These are phyloP conservation scores for Arctia plantaginis DNA, from an alignment of 2,888 invertebrate genomes.

Conservation along the genomic window DNA sequence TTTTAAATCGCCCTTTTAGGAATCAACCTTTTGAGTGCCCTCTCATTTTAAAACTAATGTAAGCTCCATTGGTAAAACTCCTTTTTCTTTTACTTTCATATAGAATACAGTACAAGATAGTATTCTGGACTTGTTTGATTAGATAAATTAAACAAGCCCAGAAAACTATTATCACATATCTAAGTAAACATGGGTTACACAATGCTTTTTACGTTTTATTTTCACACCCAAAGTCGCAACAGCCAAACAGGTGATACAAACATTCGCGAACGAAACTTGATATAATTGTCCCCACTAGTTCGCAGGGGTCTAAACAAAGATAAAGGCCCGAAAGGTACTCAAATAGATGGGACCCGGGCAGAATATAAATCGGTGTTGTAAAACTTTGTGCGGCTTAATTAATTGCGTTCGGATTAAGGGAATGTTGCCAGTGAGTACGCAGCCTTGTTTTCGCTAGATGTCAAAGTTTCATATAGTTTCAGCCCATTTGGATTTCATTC, in stretches of 20 bases:
- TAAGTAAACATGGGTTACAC: background rate
- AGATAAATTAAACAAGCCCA: background rate
- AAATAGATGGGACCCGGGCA: constrained; percentile 60
- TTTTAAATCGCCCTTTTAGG: background rate
- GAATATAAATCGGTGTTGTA: constrained; percentile 79
- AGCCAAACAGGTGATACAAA: constrained; percentile 23
- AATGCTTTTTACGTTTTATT: background rate
- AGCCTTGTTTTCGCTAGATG: constrained; percentile 40
- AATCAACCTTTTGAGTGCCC: background rate
- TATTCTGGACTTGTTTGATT: too few species aligned
- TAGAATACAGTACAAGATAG: background rate
- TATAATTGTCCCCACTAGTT: constrained; percentile 33
- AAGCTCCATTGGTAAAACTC: background rate
- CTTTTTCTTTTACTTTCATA: background rate
- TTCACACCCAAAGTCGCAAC: constrained; percentile 6
- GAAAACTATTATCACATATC: background rate
- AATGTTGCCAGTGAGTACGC: constrained; percentile 25
- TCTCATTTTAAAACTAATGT: background rate
- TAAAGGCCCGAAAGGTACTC: constrained; percentile 56
- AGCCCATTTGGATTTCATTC: constrained; percentile 2
- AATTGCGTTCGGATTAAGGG: constrained; percentile 76
- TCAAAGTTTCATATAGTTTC: constrained; percentile 23
- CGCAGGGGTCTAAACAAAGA: constrained; percentile 57
- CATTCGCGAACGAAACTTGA: constrained; percentile 26
- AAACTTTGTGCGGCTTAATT: constrained; percentile 76